phyloP scores from a whole-genome alignment of 2,113 vertebrate genomes.

The Percina caprodes region DNA sequence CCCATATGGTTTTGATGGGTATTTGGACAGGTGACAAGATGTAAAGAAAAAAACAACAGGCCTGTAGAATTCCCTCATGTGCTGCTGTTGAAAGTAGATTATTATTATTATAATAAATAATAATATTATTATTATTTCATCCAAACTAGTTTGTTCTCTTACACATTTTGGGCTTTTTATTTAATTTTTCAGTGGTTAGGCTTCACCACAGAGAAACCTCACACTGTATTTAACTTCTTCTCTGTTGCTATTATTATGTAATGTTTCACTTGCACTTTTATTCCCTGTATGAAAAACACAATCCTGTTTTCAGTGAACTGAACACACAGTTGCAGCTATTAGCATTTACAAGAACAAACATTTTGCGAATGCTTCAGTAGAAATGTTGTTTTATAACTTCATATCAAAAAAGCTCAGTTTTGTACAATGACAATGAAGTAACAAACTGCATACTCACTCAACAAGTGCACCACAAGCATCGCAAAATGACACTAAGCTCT shows the following conservation, averaged over 20 bases:
- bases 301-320: neutral
- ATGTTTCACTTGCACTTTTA: constrained; percentile 2
- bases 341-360: neutral
- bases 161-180: constrained; percentile 12
- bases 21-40: constrained; percentile 74
- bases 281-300: constrained; percentile 12
- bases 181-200: constrained; percentile 16
- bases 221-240: neutral
- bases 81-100: constrained; percentile 16
- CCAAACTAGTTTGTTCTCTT: constrained; percentile 3
- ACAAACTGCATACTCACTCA: constrained; percentile 23
- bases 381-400: constrained; percentile 2
- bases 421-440: constrained; percentile 5
- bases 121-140: neutral
- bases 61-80: constrained; percentile 28
- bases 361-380: neutral
- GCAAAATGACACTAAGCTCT: constrained; percentile 36
- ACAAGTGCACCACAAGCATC: constrained; percentile 49
- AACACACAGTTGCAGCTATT: neutral
- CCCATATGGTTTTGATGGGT: constrained; percentile 62
- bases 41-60: constrained; percentile 47
- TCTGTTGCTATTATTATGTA: neutral
- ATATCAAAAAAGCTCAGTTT: constrained; percentile 7
- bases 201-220: constrained; percentile 15
- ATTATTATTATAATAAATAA: too few relatives aligned